These are phyloP conservation scores for Lithophane leautieri DNA, from an alignment of 2,888 invertebrate species.

Conservation along the genomic window DNA sequence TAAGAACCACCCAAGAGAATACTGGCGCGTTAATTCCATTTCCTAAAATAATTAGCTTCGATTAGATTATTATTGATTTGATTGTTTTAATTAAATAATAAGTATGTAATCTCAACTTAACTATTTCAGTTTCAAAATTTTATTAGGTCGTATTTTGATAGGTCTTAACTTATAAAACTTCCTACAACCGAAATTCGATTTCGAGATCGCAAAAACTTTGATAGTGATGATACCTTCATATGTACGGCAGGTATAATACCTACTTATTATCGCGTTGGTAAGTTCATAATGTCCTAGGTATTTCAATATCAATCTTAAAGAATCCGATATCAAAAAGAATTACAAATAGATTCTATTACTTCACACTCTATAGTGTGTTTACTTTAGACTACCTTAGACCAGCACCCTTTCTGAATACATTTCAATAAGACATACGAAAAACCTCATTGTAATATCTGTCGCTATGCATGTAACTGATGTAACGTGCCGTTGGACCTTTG, in stretches of 20 bases:
- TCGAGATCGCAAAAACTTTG: neutral
- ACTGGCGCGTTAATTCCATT: conserved; percentile 35
- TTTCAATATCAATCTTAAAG: neutral
- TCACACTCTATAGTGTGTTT: conserved; percentile 19
- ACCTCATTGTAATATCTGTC: conserved; percentile 41
- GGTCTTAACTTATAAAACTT: neutral
- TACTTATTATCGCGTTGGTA: neutral
- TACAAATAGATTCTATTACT: conserved; percentile 35
- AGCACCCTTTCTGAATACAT: conserved; percentile 58
- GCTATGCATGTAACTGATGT: conserved; percentile 46
- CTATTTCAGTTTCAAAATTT: conserved; percentile 7
- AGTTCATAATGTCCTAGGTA: neutral
- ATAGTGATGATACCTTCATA: neutral
- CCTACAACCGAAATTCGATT: neutral
- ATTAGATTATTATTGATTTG: conserved; percentile 50
- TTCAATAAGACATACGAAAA: conserved; percentile 29
- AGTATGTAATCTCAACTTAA: neutral
- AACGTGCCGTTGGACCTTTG: conserved; percentile 69
- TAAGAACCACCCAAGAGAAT: conserved; percentile 60
- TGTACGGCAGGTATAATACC: neutral
- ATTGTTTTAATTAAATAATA: conserved; percentile 12
- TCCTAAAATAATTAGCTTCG: conserved; percentile 56
- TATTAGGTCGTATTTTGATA: neutral
- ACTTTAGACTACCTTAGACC: conserved; percentile 25
- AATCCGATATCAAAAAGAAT: neutral